phyloP scores from a whole-genome alignment of 2,888 invertebrate species.

The Netelia melanura region DNA sequence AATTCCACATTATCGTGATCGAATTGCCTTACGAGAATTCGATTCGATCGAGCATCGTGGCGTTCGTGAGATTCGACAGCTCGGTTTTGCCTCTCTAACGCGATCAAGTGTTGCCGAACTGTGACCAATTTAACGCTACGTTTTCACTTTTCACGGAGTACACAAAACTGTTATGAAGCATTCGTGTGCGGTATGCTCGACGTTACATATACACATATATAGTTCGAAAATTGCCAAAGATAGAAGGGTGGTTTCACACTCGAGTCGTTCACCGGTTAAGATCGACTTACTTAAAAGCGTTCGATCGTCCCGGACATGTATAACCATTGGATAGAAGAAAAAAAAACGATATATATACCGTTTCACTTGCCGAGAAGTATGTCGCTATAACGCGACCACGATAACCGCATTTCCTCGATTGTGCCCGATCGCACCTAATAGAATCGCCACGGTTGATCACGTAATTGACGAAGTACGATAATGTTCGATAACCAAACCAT shows the following conservation, averaged over 20 bases:
- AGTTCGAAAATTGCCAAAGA: constrained; percentile 37
- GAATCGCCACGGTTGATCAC: constrained; percentile 43
- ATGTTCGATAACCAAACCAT: constrained; percentile 3
- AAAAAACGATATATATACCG: constrained; percentile 15
- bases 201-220: constrained; percentile 13
- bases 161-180: constrained; percentile 29
- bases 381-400: constrained; percentile 31
- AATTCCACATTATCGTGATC: constrained; percentile 10
- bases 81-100: neutral
- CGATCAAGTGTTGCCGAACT: constrained; percentile 49
- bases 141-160: constrained; percentile 77
- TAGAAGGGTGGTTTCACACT: constrained; percentile 55
- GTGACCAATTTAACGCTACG: constrained; percentile 78
- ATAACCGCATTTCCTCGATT: constrained; percentile 59
- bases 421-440: constrained; percentile 37
- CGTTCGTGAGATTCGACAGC: constrained; percentile 4
- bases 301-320: constrained; percentile 30
- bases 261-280: constrained; percentile 47
- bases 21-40: constrained; percentile 33
- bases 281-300: constrained; percentile 66
- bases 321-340: neutral
- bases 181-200: constrained; percentile 37
- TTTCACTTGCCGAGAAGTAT: constrained; percentile 35
- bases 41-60: neutral
- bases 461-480: constrained; percentile 42